Percentiles rank a stretch among this genome's conserved stretches.
Evolutionary conservation across 2,888 invertebrate genomes (phyloP).

Genomic region (Tinea pellionella): DNA sequence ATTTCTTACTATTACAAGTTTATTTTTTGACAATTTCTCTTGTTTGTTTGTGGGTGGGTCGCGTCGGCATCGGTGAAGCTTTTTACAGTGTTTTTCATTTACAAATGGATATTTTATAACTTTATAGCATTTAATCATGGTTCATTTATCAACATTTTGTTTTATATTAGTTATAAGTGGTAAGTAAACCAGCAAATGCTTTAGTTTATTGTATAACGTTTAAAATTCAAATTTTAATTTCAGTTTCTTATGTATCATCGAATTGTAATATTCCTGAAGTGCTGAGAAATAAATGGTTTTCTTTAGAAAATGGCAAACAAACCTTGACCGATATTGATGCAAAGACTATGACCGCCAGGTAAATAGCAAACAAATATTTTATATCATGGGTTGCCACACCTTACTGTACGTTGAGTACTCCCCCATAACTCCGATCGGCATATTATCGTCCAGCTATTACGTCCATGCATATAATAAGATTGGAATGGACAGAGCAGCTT

Average conservation of each 20-base stretch:
- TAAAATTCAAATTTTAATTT: conserved; percentile 23
- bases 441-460: too few relatives aligned
- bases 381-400: neutral
- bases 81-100: too few relatives aligned
- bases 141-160: neutral
- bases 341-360: conserved; percentile 77
- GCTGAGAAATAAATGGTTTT: conserved; percentile 90
- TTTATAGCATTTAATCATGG: neutral
- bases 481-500: too few relatives aligned
- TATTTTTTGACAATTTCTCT: too few relatives aligned
- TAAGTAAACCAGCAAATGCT: neutral
- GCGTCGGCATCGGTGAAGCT: too few relatives aligned
- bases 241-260: conserved; percentile 38
- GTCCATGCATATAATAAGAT: too few relatives aligned
- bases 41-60: too few relatives aligned
- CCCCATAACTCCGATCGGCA: too few relatives aligned
- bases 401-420: neutral
- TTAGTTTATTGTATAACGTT: conserved; percentile 36
- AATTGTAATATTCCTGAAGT: conserved; percentile 82
- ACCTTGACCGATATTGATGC: conserved; percentile 87
- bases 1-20: too few relatives aligned
- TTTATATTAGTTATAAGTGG: neutral
- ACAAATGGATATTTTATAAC: too few relatives aligned
- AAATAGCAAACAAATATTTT: conserved; percentile 17
- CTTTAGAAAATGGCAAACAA: conserved; percentile 87